Evolutionary conservation across 1,140 invertebrate species (phyloP), one percentile per base, ranked within the genome.

Genomic region (Samia ricini): DNA sequence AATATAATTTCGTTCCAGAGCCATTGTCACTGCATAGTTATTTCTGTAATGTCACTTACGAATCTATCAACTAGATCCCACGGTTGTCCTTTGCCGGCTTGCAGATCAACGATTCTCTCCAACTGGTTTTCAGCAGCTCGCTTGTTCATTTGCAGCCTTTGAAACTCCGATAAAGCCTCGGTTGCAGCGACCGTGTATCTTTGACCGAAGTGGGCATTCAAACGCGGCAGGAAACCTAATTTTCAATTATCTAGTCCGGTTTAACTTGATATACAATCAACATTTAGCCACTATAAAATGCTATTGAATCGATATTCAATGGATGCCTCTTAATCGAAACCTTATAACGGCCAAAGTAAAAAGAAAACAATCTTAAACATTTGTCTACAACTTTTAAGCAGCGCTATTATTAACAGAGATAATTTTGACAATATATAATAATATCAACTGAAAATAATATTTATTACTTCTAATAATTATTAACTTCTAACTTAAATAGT

Each of bases 111-210:
- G 21, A 91, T 91, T 82, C 79, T 91, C 70, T 88, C 91, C 23
- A 92, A 80, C 70, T 90, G 91, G 74, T 92, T 91, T 21, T 85
- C 85, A 36, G 88, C 93, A 49, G 80, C 91, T 66, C 90, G 88
- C 50, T 92, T 91, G 29, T 91, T 88, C 36, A 93, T 72, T 78
- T 94, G 93, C 10, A 92, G 72, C 60, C 89, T 91, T 68, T 95
- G 94, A 62, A 95, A 94, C 64, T 94, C 91, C 0, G 94, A 93
- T 6, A 95, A 83, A 2, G 92, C 94, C 75, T 95, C 94, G 0
- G 93, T 93, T 0, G 94, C 94, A 6, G 92, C 85, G 4, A 95
- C 92, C 6, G 92, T 92, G 79, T 92, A 95, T 15, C 94, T 91
- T 75, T 95, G 93, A 0, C 94, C 94, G 59, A 92, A 92, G 72